Percentiles rank a stretch among this genome's conserved stretches.
Conservation (phyloP, 2,888 invertebrate genomes). For the Cephus runcator region DNA sequence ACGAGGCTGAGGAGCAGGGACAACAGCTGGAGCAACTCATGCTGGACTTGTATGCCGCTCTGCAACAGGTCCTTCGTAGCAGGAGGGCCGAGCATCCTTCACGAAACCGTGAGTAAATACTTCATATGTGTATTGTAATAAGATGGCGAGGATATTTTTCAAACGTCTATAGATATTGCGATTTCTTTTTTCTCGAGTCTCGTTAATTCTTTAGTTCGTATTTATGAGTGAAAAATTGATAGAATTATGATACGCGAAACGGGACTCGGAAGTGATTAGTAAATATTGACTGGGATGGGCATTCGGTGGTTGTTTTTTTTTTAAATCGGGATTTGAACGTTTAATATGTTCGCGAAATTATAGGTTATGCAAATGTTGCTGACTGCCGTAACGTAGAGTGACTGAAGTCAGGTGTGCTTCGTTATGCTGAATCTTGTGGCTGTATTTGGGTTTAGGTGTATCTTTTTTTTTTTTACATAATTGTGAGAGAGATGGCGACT, state of each 20-base stretch:
- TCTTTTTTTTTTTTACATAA: not conserved
- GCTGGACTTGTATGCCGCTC: slow-evolving; percentile 57
- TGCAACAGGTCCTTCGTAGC: slow-evolving; percentile 61
- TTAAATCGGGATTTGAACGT: not conserved
- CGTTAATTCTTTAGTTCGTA: not conserved
- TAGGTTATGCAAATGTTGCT: not conserved
- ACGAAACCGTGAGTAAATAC: slow-evolving; percentile 59
- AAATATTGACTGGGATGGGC: not conserved
- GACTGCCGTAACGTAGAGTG: not conserved
- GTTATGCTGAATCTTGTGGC: not conserved
- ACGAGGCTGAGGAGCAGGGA: slow-evolving; percentile 52
- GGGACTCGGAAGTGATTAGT: not conserved
- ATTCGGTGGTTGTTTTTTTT: not conserved
- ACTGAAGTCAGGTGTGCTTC: not conserved
- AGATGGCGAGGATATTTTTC: not conserved
- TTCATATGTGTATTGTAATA: not conserved
- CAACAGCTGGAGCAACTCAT: slow-evolving; percentile 60
- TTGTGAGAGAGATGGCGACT: not conserved
- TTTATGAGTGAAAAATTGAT: not conserved
- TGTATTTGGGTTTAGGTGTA: not conserved
- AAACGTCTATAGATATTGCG: not conserved
- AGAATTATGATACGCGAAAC: not conserved
- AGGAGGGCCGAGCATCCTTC: slow-evolving; percentile 56
- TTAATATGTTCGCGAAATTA: not conserved
- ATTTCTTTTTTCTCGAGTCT: not conserved